Base-by-base conservation (phyloP, 2,888 invertebrate species). In the Amblyjoppa proteus region DNA sequence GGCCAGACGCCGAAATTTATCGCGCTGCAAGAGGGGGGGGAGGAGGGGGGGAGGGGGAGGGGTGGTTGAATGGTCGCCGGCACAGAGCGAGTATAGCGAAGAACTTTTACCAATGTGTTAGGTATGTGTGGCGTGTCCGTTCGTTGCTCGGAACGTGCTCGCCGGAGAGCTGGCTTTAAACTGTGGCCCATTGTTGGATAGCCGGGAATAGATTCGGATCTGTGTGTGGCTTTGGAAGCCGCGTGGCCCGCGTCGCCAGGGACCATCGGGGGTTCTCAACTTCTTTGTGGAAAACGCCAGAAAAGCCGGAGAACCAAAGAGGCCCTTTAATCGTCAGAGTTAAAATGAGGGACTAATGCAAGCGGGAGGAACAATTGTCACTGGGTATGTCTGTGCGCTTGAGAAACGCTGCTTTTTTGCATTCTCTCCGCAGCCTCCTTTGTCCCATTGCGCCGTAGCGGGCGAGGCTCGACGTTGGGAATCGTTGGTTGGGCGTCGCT, bases 121-220 rank as follows among this genome's bases (percentile, higher is more conserved):
- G 16, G 61, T 34, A 61, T 61, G 31, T 61, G 31, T 61, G 28
- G 45, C 66, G n/a, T 41, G 20, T 41, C 38, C n/a, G 38, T 41
- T 9, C 25, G 41, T n/a, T 16, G 16, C 16, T 16, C 7, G 64
- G 58, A 68, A 66, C 49, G 61, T 41, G 68, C 58, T 71, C 28
- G 71, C 9, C 56, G 70, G 53, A 31, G 45, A 76, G 87, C 83
- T 87, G 84, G 88, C 88, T 92, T 90, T 90, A 92, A 91, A 92
- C 91, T 90, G 93, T 90, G 90, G 89, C 51, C 90, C 91, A 93
- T 93, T 93, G 92, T 93, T 90, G 88, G 89, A 88, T 70, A 88
- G 84, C 90, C 89, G 85, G 88, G 90, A 92, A 93, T 92, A 93
- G 92, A 93, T 92, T 92, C 83, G 87, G 88, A 91, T 92, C 90